Base-by-base conservation (phyloP, 2,888 invertebrate genomes). In the Erebia ligea region DNA sequence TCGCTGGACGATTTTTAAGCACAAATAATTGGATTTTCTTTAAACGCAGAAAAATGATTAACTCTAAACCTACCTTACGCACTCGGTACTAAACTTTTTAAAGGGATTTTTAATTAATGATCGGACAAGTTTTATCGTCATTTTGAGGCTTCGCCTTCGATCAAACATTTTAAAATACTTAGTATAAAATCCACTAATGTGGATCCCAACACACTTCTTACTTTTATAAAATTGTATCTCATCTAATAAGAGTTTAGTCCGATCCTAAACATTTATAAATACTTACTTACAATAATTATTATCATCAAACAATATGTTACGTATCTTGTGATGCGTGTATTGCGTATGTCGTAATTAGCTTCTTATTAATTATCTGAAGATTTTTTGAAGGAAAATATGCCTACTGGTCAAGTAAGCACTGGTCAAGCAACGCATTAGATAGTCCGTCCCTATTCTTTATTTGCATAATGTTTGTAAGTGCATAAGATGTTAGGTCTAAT, bases 41-140 rank as follows among this genome's bases (percentile, higher is more conserved):
- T 34, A 34, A 5, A 34, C 1, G 5, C 5, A 34, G 34, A 6
- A 34, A 34, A 34, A 34, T 6, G 5, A 3, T 6, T 34, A 6
- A 34, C 0, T 71, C 25, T 67, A 45, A 68, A 70, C 81, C 73
- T 84, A 89, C 89, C 89, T 82, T 68, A 82, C 69, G 77, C 81
- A 82, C 48, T 81, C 75, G 15, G 79, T 75, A 67, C 77, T 80
- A 79, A 84, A 84, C 56, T 76, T 69, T 57, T 11, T 70, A 15
- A 72, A 59, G 19, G 54, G 19, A 19, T 48, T 1, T 42, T 67
- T 72, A 45, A 63, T 21, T 25, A 70, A 54, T 19, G 17, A 58
- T 10, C 66, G 67, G 15, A 69, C 61, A 34, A 61, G 45, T 65
- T n/a, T 64, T 17, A 61, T 61, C 42, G 61, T 71, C 75, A 73